These are phyloP conservation scores for Flexamia atlantica DNA, from an alignment of 2,888 invertebrate genomes.

Conservation along the genomic window DNA sequence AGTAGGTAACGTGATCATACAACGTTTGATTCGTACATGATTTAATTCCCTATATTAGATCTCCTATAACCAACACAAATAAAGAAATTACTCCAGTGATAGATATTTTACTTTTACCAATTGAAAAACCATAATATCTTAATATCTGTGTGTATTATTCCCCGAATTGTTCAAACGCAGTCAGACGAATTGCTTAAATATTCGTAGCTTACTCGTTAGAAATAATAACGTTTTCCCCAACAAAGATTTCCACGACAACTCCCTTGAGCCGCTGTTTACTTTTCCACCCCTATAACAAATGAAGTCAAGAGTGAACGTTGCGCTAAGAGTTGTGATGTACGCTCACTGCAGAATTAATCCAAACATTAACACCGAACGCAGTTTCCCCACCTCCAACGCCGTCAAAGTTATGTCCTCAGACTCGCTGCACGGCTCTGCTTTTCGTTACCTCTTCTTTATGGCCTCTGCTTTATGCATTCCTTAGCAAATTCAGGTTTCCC, in stretches of 20 bases:
- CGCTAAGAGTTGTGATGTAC: conserved; percentile 25
- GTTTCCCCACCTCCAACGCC: neutral
- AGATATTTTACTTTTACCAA: too few species aligned
- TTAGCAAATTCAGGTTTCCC: neutral
- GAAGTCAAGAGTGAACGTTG: conserved; percentile 6
- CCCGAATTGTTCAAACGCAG: too few species aligned
- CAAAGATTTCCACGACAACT: neutral
- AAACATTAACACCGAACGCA: conserved; percentile 11
- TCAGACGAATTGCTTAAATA: too few species aligned
- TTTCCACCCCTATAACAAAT: conserved; percentile 1
- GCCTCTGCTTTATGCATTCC: neutral
- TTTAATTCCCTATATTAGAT: too few species aligned
- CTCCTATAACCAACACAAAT: too few species aligned
- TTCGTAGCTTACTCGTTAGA: too few species aligned
- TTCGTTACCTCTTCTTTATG: conserved; percentile 35
- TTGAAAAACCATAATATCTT: too few species aligned
- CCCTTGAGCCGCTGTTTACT: neutral
- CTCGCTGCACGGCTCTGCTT: conserved; percentile 4
- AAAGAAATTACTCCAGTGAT: too few species aligned
- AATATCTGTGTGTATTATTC: too few species aligned
- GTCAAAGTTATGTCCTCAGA: conserved; percentile 21
- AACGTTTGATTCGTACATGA: too few species aligned
- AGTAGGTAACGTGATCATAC: too few species aligned
- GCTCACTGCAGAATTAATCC: conserved; percentile 28
- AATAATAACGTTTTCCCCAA: neutral